Base-by-base conservation (phyloP, 1,140 invertebrate genomes). In the Papilio dardanus region DNA sequence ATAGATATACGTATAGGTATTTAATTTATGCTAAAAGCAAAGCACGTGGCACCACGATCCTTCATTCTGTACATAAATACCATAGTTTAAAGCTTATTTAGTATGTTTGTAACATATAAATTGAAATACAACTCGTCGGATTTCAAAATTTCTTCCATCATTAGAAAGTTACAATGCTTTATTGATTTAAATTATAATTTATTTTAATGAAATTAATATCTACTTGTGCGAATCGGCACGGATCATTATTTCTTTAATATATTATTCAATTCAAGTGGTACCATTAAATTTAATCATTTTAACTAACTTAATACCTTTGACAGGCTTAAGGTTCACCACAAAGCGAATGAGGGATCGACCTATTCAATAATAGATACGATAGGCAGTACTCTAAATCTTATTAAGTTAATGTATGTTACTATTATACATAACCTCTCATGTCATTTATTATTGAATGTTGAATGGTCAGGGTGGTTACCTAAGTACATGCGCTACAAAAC, bases 301-400 rank as follows among this genome's bases (percentile, higher is more conserved):
- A 46, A 46, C 42, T 46, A 46, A 46, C 42, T 46, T 16, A 46
- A 46, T 46, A 46, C 42, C 42, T 46, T 46, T 46, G 42, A n/a
- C 16, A 46, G 42, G 42, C 42, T 46, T 46, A 46, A 46, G 42
- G 42, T 46, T 46, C n/a, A 5, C 42, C 42, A 46, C 42, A 46
- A 46, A 46, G 42, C 42, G 42, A 19, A 46, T 46, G 16, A n/a
- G 42, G 42, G 42, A 19, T 46, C n/a, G 5, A 3, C 16, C n/a
- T 37, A 37, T 37, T 46, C 42, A 46, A 46, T 46, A 46, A 46
- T 46, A 46, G 42, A 46, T 19, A n/a, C 42, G 16, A 16, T 46
- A 16, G 40, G 12, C 42, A 14, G 16, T 19, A 46, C n/a, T 46
- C n/a, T 7, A 4, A 46, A 19, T 46, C 42, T 46, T 46, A 46